These are phyloP conservation scores for Notocelia uddmanniana DNA, from an alignment of 2,888 invertebrate species.

Conservation along the genomic window DNA sequence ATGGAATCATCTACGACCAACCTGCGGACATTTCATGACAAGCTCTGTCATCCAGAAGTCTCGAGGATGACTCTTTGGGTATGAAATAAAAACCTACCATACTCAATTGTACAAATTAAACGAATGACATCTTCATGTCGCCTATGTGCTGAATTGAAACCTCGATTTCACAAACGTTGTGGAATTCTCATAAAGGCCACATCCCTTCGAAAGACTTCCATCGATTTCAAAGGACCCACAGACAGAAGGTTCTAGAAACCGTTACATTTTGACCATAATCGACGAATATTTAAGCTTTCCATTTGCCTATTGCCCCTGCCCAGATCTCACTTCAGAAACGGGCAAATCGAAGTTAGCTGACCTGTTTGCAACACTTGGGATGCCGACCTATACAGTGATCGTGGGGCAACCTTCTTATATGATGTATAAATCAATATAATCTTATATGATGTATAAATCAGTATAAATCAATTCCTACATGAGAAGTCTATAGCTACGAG, in stretches of 20 bases:
- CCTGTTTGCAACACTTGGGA: not conserved
- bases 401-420: not conserved
- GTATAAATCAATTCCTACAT: not conserved
- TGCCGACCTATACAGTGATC: not conserved
- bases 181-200: not conserved
- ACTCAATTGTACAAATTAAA: not conserved
- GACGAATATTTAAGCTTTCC: not conserved
- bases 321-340: not conserved
- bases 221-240: not conserved
- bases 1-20: not conserved
- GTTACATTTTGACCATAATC: not conserved
- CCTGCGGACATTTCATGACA: not conserved
- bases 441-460: too few relatives aligned
- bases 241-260: not conserved
- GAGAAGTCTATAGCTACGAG: not conserved
- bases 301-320: not conserved
- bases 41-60: not conserved
- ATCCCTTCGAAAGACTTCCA: conserved; percentile 3
- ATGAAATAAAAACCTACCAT: not conserved
- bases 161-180: not conserved
- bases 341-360: not conserved
- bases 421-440: too few relatives aligned
- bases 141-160: not conserved
- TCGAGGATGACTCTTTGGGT: too few relatives aligned
- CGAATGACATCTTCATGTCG: not conserved